Evolutionary conservation across 2,113 vertebrate species (phyloP).

Genomic region (Synchiropus splendidus): DNA sequence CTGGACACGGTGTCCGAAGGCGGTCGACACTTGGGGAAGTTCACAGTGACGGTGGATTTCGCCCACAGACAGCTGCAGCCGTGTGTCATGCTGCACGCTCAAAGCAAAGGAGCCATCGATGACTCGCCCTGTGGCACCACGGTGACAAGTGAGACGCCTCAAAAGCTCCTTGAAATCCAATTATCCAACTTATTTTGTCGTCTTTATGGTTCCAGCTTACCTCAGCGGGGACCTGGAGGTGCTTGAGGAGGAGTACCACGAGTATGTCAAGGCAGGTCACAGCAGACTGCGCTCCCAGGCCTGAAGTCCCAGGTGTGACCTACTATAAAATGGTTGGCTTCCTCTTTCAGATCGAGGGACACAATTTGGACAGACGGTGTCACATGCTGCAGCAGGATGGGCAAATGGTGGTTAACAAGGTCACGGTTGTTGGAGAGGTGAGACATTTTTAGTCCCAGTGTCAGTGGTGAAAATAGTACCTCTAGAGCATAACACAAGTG

Average conservation of each 20-base stretch:
- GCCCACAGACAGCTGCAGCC: constrained; percentile 33
- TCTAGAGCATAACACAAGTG: too few relatives aligned
- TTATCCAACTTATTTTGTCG: background rate
- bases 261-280: constrained; percentile 72
- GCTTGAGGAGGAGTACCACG: constrained; percentile 71
- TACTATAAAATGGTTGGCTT: background rate
- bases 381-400: constrained; percentile 59
- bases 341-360: constrained; percentile 55
- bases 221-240: constrained; percentile 64
- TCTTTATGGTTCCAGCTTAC: constrained; percentile 54
- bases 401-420: constrained; percentile 64
- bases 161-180: background rate
- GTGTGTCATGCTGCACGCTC: constrained; percentile 70
- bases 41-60: constrained; percentile 63
- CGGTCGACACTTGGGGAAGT: constrained; percentile 61
- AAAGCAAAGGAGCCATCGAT: constrained; percentile 55
- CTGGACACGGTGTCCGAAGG: constrained; percentile 61
- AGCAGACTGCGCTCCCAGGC: background rate
- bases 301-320: too few relatives aligned
- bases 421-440: constrained; percentile 72
- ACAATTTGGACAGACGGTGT: constrained; percentile 65
- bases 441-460: too few relatives aligned
- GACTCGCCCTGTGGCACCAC: constrained; percentile 65
- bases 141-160: constrained; percentile 62
- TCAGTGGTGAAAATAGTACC: too few relatives aligned